A percentile compares a stretch with the other conserved stretches of the same genome.
Evolutionary conservation across 2,113 vertebrate genomes (phyloP).

Genomic region (Pan troglodytes): NHGRI_mPanTro3-v2.1_pri NC_072402.2:131100001-131100500

Average conservation of each 20-base stretch:
- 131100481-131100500: not conserved
- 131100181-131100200: not conserved
- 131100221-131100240: not conserved
- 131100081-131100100: not conserved
- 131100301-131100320: not conserved
- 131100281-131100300: accelerated
- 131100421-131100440: conserved; percentile 7
- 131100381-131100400: not conserved
- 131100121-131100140: not conserved
- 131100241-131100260: not conserved
- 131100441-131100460: not conserved
- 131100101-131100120: not conserved
- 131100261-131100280: not conserved
- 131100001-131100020: not conserved
- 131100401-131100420: not conserved
- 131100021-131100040: not conserved
- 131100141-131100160: not conserved
- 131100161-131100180: not conserved
- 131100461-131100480: not conserved
- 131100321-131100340: not conserved
- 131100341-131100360: not conserved
- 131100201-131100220: not conserved
- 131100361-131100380: not conserved
- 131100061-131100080: not conserved
- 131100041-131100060: not conserved